Evolutionary conservation across 2,797 vertebrate genomes (phyloP).

Genomic region (Lepus townsendii): DNA sequence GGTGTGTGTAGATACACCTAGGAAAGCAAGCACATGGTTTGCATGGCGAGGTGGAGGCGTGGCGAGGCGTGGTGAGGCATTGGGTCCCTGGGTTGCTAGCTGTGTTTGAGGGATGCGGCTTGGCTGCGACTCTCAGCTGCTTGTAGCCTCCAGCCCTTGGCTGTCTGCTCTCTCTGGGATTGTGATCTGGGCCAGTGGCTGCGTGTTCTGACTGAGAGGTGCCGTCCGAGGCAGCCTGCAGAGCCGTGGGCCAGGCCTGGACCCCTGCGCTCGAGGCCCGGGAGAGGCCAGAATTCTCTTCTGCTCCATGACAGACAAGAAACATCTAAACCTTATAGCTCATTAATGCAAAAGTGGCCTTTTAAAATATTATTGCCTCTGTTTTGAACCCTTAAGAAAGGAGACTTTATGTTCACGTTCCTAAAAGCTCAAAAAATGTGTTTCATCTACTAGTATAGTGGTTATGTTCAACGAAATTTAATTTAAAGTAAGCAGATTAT

Average conservation of each 20-base stretch:
- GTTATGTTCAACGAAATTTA: constrained; percentile 31
- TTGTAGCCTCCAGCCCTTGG: rapidly evolving
- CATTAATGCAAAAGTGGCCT: background rate
- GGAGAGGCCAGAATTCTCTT: background rate
- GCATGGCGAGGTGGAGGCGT: background rate
- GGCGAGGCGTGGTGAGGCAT: too few species aligned
- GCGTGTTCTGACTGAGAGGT: rapidly evolving
- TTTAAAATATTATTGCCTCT: constrained; percentile 27
- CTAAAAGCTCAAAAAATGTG: background rate
- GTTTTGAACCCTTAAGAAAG: background rate
- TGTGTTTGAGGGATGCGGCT: rapidly evolving
- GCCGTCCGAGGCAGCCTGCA: too few species aligned
- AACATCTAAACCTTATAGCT: background rate
- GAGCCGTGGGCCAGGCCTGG: background rate
- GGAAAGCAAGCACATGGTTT: rapidly evolving
- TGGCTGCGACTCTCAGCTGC: background rate
- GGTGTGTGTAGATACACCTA: rapidly evolving
- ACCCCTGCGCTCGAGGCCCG: background rate
- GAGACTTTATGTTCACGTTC: background rate
- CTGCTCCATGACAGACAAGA: background rate
- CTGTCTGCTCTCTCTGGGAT: background rate
- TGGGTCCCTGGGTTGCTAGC: rapidly evolving
- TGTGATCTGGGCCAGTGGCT: rapidly evolving
- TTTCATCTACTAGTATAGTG: constrained; percentile 9
- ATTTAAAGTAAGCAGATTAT: background rate